Evolutionary conservation across 2,113 vertebrate species (phyloP).

Genomic region (Turnix velox): DNA sequence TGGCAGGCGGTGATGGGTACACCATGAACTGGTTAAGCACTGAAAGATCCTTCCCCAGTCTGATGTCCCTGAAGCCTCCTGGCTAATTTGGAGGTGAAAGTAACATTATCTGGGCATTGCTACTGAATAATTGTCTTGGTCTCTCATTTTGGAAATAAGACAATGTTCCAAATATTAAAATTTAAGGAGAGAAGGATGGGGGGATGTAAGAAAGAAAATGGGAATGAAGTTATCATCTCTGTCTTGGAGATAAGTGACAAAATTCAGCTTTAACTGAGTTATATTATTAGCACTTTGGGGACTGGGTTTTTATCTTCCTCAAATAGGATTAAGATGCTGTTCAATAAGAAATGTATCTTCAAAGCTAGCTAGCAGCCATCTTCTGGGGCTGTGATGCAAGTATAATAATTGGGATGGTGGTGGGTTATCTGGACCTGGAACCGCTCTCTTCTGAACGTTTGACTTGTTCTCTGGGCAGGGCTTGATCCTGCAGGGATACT

Average conservation of each 20-base stretch:
- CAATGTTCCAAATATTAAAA: neutral
- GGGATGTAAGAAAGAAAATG: neutral
- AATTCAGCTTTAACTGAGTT: neutral
- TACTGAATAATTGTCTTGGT: too few species aligned
- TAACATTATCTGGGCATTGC: neutral
- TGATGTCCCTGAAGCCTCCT: neutral
- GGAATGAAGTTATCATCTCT: neutral
- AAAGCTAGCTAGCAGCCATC: neutral
- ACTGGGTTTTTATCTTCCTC: neutral
- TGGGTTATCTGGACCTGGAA: neutral
- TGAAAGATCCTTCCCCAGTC: neutral
- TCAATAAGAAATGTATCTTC: neutral
- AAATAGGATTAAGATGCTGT: neutral
- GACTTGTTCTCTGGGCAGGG: neutral
- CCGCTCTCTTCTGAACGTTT: neutral
- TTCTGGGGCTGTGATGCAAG: neutral
- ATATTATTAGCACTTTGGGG: neutral
- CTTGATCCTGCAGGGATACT: neutral
- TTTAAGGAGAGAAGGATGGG: neutral
- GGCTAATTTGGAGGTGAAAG: neutral
- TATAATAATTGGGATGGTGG: neutral
- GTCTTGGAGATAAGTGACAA: neutral
- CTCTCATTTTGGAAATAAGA: neutral
- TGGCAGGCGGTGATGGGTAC: accelerated
- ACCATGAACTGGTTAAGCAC: accelerated